Conservation (phyloP, 1,140 invertebrate genomes). For the Caerostris darwini region DNA sequence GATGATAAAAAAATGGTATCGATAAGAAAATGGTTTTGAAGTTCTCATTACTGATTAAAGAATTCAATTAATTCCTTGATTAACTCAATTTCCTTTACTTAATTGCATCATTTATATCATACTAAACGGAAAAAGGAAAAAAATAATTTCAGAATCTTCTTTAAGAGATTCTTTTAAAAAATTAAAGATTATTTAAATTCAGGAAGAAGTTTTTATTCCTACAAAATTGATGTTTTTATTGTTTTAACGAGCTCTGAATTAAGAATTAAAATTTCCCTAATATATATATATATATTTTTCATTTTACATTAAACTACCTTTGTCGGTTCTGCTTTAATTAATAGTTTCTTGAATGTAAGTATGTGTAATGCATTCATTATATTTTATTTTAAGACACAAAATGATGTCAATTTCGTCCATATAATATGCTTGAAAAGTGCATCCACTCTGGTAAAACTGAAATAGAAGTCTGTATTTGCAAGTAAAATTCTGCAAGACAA, state of each 20-base stretch:
- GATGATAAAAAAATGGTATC: no score
- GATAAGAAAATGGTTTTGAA: no score
- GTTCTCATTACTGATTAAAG: no score
- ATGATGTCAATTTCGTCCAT: neutral
- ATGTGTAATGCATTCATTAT: neutral
- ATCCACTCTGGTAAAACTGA: no score
- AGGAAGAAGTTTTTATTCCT: neutral
- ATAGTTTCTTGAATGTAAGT: neutral
- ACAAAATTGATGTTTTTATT: neutral
- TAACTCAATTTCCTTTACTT: no score
- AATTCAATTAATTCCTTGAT: no score
- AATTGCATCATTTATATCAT: no score
- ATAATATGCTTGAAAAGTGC: no score
- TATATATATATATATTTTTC: neutral
- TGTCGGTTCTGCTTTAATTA: neutral
- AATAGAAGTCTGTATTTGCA: no score
- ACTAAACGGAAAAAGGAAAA: no score
- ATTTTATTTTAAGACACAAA: neutral
- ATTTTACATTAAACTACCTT: neutral
- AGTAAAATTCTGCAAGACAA: no score
- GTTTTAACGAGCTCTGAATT: neutral
- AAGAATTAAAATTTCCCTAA: neutral
- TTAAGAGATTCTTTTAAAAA: neutral
- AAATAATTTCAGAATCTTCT: neutral
- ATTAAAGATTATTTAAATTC: neutral